A percentile compares a stretch with the other conserved stretches of the same genome.
These are phyloP conservation scores for Corythoichthys haematopterus DNA, from an alignment of 2,113 vertebrate genomes.

Conservation along the genomic window DNA sequence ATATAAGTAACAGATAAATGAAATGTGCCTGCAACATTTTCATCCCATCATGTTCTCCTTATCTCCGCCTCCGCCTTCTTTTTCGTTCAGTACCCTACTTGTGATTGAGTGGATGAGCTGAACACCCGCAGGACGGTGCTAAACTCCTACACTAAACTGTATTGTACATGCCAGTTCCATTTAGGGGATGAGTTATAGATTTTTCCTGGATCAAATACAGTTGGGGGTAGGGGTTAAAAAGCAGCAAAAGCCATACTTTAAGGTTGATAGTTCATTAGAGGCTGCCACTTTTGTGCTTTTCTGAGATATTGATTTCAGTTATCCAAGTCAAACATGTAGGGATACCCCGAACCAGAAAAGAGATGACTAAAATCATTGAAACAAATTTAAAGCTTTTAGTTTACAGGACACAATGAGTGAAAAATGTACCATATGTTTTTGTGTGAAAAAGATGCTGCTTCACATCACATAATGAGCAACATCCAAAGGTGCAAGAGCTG, in stretches of 20 bases:
- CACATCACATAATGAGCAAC: not conserved
- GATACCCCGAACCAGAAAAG: not conserved
- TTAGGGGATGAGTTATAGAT: constrained; percentile 53
- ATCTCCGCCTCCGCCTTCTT: constrained; percentile 16
- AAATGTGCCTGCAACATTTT: constrained; percentile 47
- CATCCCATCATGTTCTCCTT: constrained; percentile 35
- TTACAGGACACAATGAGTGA: too few species aligned
- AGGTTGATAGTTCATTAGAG: constrained; percentile 33
- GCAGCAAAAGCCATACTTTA: constrained; percentile 26
- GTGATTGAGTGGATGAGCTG: constrained; percentile 45
- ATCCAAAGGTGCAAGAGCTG: not conserved
- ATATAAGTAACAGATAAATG: constrained; percentile 46
- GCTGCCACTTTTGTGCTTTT: constrained; percentile 16
- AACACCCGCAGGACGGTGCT: constrained; percentile 31
- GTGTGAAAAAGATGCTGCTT: too few species aligned
- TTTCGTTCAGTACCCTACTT: constrained; percentile 11
- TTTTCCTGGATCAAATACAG: constrained; percentile 17
- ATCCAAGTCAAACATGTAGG: constrained; percentile 10
- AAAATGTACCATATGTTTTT: too few species aligned
- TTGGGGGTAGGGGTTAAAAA: constrained; percentile 30
- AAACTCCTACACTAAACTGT: constrained; percentile 32
- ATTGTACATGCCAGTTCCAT: constrained; percentile 42
- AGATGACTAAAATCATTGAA: not conserved
- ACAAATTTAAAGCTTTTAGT: not conserved
- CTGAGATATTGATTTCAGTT: constrained; percentile 8